Base-by-base conservation (phyloP, 2,113 vertebrate species). In the Neofelis nebulosa region DNA sequence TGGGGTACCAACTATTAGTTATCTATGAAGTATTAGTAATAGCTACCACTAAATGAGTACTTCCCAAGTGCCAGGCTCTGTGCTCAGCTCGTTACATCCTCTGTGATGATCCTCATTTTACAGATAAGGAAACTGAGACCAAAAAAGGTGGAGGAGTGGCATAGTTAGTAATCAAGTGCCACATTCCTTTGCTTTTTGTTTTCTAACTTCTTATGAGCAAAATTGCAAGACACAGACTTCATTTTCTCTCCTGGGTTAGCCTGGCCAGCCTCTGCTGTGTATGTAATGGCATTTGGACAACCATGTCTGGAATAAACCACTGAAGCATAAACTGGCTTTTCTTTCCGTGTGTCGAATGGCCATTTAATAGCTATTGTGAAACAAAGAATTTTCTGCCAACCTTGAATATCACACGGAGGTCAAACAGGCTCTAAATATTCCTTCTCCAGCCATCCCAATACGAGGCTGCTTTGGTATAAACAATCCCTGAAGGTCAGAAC, bases 351-450 rank as follows among this genome's bases (percentile, higher is more conserved):
- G 68, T 97, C 48, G 19, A 48, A 63, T 89, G 85, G 82, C 50
- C 55, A 5, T 89, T 96, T 96, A 63, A 97, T 97, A 97, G 74
- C 95, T 95, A 45, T 97, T 96, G 81, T 86, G 88, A 98, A 98
- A 96, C 25, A 61, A 81, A 94, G 96, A 96, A 94, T 89, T 86
- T 89, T 98, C 87, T 97, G 96, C 93, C 94, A 98, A 81, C 94
- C 94, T 98, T 97, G 96, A 96, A 68, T 98, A 71, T 93, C 91
- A 48, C 38, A 68, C 66, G 87, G 95, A 98, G 98, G 98, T 98
- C 98, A 98, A 66, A 84, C 73, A 15, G 82, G 31, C 90, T 93
- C 89, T 96, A 97, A 97, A 74, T 93, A 41, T 25, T 82, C 71
- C 36, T 80, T 74, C 48, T 91, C 80, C 85, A 55, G 73, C n/a